These are phyloP conservation scores for Aselliscus stoliczkanus DNA, from an alignment of 2,797 vertebrate genomes.

Conservation along the genomic window DNA sequence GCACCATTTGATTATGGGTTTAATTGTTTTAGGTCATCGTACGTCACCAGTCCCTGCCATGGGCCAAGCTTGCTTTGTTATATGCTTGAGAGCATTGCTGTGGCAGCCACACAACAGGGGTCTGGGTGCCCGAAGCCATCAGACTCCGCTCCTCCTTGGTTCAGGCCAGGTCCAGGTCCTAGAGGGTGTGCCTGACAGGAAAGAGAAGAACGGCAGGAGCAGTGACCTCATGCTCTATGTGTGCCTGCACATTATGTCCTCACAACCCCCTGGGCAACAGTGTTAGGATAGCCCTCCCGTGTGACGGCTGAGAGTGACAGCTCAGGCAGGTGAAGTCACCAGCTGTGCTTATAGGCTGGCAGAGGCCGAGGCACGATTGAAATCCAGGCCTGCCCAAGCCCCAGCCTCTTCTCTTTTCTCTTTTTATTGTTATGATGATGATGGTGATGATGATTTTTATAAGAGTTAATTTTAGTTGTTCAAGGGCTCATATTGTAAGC, in stretches of 20 bases:
- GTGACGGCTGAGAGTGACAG: not conserved
- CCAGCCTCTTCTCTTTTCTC: not conserved
- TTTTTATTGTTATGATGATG: not conserved
- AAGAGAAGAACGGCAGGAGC: not conserved
- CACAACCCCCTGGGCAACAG: fast-evolving
- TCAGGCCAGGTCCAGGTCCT: no score
- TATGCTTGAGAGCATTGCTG: not conserved
- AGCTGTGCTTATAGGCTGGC: not conserved
- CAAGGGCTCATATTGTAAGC: not conserved
- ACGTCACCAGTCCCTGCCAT: constrained; percentile 5
- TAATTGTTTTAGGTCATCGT: not conserved
- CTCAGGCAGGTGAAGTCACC: not conserved
- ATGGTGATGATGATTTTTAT: no score
- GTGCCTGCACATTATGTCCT: fast-evolving
- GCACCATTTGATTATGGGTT: constrained; percentile 47
- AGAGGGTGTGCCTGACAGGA: not conserved
- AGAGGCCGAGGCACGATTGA: not conserved
- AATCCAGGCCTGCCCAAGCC: not conserved
- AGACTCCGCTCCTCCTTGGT: not conserved
- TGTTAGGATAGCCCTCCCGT: fast-evolving
- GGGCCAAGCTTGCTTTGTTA: not conserved
- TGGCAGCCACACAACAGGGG: not conserved
- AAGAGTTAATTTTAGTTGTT: not conserved
- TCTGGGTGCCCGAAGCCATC: not conserved
- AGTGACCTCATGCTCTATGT: not conserved